Evolutionary conservation across 1,140 invertebrate genomes (phyloP), one percentile per base, ranked within the genome.

Genomic region (Drosophila ogumai): DNA sequence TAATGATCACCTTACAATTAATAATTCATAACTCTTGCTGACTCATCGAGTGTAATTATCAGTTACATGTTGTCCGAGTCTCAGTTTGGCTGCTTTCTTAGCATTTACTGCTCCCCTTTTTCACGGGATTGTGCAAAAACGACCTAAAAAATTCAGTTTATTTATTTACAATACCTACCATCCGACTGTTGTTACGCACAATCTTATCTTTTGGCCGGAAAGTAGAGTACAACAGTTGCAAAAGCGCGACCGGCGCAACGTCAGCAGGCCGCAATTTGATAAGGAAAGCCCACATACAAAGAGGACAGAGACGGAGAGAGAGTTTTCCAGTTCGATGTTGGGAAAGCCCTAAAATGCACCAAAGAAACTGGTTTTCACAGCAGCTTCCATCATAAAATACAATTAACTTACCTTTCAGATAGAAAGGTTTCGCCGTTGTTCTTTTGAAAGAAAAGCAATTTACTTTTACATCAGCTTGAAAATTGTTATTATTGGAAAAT

Each of bases 141-240:
- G 82, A 84, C 82, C 84, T 82, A 47, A 82, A 87, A 55, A 49
- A n/a, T 46, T 41, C 36, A 38, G 58, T 82, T 79, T 79, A 73
- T 88, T 88, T 76, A 69, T 87, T 88, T 73, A 85, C 68, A 85
- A 85, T 77, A 55, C 40, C 41, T 25, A 6, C 67, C 50, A 54
- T 67, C 65, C 56, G 46, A 19, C 63, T 65, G 55, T 71, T 60
- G 65, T 59, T 75, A 68, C 63, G 28, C 22, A 31, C 56, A 77
- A 77, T 87, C 84, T 87, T 88, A 87, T 87, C 82, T 60, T 36
- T 59, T 60, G 44, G 47, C 58, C 82, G 69, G 69, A 82, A 86
- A 79, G 71, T 63, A 49, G 60, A 72, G 65, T 61, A 68, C 36
- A 73, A 64, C 56, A 77, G 80, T 68, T 82, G 78, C 68, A 77